These are phyloP conservation scores for Cheilosia urbana DNA, from an alignment of 2,888 invertebrate species.

Conservation along the genomic window DNA sequence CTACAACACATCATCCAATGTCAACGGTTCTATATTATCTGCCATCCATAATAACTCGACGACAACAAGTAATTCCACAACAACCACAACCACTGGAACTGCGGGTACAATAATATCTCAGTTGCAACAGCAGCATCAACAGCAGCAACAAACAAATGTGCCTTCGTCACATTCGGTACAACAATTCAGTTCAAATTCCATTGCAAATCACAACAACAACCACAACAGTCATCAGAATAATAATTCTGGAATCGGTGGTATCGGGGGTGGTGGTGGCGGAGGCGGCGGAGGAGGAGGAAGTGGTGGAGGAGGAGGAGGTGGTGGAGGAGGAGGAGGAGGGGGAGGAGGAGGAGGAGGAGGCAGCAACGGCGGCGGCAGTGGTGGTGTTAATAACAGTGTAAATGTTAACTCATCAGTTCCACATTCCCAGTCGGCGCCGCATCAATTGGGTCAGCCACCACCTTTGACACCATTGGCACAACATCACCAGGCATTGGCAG, in stretches of 20 bases:
- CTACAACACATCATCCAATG: conserved; percentile 81
- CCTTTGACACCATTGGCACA: conserved; percentile 85
- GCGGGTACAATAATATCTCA: conserved; percentile 78
- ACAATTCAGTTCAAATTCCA: conserved; percentile 81
- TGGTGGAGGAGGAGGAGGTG: conserved; percentile 68
- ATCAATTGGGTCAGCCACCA: conserved; percentile 82
- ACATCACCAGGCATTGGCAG: conserved; percentile 87
- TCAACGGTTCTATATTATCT: conserved; percentile 81
- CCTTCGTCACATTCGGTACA: conserved; percentile 83
- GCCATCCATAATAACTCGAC: conserved; percentile 83
- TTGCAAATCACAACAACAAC: conserved; percentile 78
- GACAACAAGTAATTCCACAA: conserved; percentile 80
- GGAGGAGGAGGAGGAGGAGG: conserved; percentile 71
- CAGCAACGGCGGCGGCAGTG: conserved; percentile 77
- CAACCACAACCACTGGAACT: conserved; percentile 80
- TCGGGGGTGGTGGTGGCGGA: conserved; percentile 41
- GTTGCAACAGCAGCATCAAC: conserved; percentile 78
- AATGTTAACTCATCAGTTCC: conserved; percentile 81
- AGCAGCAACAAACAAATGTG: conserved; percentile 78
- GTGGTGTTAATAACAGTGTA: conserved; percentile 76
- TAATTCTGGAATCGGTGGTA: conserved; percentile 78
- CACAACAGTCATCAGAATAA: conserved; percentile 75
- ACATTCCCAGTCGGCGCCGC: conserved; percentile 83
- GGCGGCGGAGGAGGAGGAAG: too few relatives aligned
- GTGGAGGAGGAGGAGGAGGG: conserved; percentile 73